Evolutionary conservation across 2,888 invertebrate species (phyloP).

Genomic region (Euzetes globulus): DNA sequence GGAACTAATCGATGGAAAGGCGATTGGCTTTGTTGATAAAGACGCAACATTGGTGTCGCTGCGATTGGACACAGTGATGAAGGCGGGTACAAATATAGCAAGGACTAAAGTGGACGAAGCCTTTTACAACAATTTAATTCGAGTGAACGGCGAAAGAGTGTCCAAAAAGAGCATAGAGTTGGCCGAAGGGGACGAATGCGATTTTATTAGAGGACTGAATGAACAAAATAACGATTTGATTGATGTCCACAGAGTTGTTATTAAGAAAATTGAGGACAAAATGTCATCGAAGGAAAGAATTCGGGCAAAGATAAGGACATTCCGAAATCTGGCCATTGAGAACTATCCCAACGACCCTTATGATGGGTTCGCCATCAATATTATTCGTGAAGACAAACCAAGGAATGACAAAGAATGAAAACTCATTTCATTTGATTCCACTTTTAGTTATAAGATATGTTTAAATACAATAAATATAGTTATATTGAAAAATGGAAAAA

Average conservation of each 20-base stretch:
- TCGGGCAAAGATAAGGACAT: conserved; percentile 25
- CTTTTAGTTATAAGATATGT: no score
- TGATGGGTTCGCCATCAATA: conserved; percentile 15
- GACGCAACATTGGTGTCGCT: conserved; percentile 24
- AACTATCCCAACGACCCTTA: conserved; percentile 30
- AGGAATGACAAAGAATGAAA: background rate
- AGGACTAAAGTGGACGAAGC: conserved; percentile 29
- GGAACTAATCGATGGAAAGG: conserved; percentile 10
- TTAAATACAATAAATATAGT: background rate
- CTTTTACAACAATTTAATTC: conserved; percentile 32
- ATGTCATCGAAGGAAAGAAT: conserved; percentile 19
- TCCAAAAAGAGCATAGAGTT: conserved; percentile 35
- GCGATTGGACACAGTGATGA: conserved; percentile 33
- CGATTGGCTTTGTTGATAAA: conserved; percentile 10
- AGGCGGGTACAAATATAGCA: conserved; percentile 18
- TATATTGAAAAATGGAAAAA: background rate
- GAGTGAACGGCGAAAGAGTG: conserved; percentile 36
- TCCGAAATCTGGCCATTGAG: conserved; percentile 21
- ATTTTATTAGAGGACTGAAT: conserved; percentile 35
- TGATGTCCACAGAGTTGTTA: conserved; percentile 32
- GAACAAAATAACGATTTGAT: conserved; percentile 24
- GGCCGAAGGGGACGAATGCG: conserved; percentile 33
- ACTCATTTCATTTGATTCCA: background rate
- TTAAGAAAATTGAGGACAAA: conserved; percentile 30
- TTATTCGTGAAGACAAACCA: background rate